phyloP scores from a whole-genome alignment of 2,113 vertebrate genomes.

The Microtus ochrogaster region DNA sequence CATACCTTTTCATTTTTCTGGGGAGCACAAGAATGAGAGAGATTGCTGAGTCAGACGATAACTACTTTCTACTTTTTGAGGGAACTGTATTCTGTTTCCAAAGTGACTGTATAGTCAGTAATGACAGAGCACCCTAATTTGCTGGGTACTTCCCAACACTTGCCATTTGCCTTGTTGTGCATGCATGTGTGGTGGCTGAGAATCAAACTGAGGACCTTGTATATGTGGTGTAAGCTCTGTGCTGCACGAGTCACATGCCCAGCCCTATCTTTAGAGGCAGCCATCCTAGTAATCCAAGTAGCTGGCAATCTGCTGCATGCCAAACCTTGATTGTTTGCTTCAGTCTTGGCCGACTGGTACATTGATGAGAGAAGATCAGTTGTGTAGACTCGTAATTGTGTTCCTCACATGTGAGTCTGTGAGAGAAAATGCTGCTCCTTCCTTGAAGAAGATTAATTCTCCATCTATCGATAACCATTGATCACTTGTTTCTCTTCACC shows the following conservation, averaged over 20 bases:
- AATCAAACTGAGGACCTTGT: background rate
- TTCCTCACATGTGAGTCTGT: background rate
- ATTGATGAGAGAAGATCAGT: background rate
- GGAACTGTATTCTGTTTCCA: background rate
- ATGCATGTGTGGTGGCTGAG: background rate
- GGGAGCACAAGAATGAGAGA: background rate
- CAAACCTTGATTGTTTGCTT: background rate
- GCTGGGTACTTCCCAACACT: background rate
- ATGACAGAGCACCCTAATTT: background rate
- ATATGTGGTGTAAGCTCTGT: background rate
- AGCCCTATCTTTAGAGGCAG: background rate
- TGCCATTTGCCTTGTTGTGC: background rate
- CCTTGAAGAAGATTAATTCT: background rate
- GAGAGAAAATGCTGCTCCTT: constrained; percentile 19
- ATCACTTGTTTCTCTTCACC: background rate
- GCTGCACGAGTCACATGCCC: background rate
- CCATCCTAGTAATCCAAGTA: background rate
- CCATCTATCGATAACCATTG: background rate
- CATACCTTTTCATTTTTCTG: background rate
- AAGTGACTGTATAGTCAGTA: background rate
- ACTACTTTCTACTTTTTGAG: background rate
- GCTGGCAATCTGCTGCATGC: background rate
- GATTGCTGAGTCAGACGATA: background rate
- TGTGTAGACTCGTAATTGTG: background rate
- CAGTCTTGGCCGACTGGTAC: background rate